A percentile compares a stretch with the other conserved stretches of the same genome.
Conservation (phyloP, 2,113 vertebrate species). For the Periophthalmus modestus region DNA sequence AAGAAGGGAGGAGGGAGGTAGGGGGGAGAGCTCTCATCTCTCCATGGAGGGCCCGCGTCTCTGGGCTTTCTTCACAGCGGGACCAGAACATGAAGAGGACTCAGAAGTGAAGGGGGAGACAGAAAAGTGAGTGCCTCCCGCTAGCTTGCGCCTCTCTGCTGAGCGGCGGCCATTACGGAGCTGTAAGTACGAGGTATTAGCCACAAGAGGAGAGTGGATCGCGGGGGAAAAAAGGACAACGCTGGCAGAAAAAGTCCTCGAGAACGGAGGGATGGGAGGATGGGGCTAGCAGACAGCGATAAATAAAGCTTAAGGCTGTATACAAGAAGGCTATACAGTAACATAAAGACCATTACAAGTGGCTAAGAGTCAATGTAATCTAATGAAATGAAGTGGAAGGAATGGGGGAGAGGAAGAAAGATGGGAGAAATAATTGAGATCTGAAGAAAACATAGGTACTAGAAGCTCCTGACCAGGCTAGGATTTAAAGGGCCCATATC, state of each 20-base stretch:
- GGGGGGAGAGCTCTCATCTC: conserved; percentile 61
- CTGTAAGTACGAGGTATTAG: conserved; percentile 52
- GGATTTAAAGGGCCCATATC: too few relatives aligned
- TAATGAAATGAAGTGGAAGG: background rate
- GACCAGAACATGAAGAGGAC: conserved; percentile 68
- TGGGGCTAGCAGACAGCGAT: background rate
- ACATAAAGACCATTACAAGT: background rate
- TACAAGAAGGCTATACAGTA: background rate
- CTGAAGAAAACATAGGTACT: background rate
- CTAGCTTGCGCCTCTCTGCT: conserved; percentile 62
- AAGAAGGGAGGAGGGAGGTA: conserved; percentile 29
- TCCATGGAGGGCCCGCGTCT: conserved; percentile 47
- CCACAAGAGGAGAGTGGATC: conserved; percentile 23
- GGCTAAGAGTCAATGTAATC: conserved; percentile 3
- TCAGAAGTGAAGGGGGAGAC: conserved; percentile 53
- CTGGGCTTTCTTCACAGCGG: conserved; percentile 68
- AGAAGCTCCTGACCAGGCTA: background rate
- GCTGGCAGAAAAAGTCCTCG: background rate
- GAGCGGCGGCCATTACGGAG: conserved; percentile 57
- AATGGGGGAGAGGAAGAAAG: background rate
- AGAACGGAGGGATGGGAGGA: background rate
- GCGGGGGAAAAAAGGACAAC: background rate
- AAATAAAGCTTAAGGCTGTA: background rate
- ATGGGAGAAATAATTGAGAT: background rate
- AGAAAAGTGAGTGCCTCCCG: conserved; percentile 53